These are phyloP conservation scores for Poeciliopsis turrubarensis DNA, from an alignment of 2,113 vertebrate genomes.

Conservation along the genomic window DNA sequence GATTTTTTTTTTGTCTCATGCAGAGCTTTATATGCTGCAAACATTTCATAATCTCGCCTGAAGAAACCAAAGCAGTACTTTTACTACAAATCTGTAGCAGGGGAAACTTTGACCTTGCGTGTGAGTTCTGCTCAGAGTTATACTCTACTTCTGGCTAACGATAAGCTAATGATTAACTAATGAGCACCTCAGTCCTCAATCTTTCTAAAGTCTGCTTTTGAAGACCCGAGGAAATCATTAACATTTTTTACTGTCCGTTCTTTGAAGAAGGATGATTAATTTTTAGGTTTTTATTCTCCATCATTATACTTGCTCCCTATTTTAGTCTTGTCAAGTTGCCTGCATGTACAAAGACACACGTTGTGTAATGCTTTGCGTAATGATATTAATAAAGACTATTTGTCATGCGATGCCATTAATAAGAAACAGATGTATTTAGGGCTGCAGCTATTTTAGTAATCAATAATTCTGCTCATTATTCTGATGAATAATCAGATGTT, in stretches of 20 bases:
- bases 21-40: neutral
- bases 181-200: neutral
- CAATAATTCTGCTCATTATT: no score
- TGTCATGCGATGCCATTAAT: neutral
- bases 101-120: neutral
- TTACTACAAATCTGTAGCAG: neutral
- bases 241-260: neutral
- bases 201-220: neutral
- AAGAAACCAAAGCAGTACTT: slow-evolving; percentile 10
- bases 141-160: neutral
- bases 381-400: neutral
- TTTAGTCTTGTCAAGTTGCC: neutral
- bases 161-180: slow-evolving; percentile 9
- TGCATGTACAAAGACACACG: neutral
- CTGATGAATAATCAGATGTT: no score
- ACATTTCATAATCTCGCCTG: slow-evolving; percentile 2
- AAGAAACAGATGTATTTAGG: no score
- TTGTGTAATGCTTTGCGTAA: neutral
- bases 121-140: neutral
- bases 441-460: no score
- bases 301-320: neutral
- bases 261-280: neutral
- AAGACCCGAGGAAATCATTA: neutral
- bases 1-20: neutral
- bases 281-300: neutral